These are phyloP conservation scores for Sanderia malayensis DNA, from an alignment of 30 jellyfish, hydroid and myxozoan species.

Conservation along the genomic window DNA sequence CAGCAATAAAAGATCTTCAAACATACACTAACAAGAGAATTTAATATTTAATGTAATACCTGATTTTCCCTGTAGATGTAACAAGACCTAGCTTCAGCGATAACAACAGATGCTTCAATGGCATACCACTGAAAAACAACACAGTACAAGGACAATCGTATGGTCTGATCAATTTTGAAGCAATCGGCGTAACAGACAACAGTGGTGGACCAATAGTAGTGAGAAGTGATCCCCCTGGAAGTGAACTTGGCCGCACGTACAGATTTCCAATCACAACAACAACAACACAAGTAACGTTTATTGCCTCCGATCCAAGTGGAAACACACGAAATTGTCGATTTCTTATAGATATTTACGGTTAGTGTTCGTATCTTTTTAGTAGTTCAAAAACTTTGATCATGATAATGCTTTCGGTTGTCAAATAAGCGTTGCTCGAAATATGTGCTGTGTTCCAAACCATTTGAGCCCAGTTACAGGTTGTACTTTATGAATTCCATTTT, in stretches of 20 bases:
- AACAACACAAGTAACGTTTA: conserved; percentile 12
- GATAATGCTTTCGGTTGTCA: too few species aligned
- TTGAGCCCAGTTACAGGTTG: too few species aligned
- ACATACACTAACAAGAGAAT: too few species aligned
- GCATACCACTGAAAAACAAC: conserved; percentile 22
- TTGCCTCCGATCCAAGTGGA: conserved; percentile 65
- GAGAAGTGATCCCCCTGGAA: conserved; percentile 39
- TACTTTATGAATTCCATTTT: too few species aligned
- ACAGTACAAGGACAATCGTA: conserved; percentile 43
- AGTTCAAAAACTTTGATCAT: too few species aligned
- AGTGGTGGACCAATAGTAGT: conserved; percentile 54
- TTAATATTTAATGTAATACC: too few species aligned
- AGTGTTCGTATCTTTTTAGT: too few species aligned
- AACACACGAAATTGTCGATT: conserved; percentile 41
- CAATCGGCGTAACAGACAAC: conserved; percentile 59
- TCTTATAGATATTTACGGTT: conserved; percentile 37
- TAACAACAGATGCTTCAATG: conserved; percentile 38
- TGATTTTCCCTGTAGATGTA: conserved; percentile 19
- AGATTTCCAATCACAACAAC: conserved; percentile 21
- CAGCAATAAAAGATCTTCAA: too few species aligned
- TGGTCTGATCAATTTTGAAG: conserved; percentile 53
- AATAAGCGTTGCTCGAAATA: too few species aligned
- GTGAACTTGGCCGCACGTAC: conserved; percentile 58
- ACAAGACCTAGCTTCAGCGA: conserved; percentile 41
- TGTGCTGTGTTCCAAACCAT: too few species aligned